Conservation (phyloP, 2,113 vertebrate genomes). For the Oenanthe oenanthe region DNA sequence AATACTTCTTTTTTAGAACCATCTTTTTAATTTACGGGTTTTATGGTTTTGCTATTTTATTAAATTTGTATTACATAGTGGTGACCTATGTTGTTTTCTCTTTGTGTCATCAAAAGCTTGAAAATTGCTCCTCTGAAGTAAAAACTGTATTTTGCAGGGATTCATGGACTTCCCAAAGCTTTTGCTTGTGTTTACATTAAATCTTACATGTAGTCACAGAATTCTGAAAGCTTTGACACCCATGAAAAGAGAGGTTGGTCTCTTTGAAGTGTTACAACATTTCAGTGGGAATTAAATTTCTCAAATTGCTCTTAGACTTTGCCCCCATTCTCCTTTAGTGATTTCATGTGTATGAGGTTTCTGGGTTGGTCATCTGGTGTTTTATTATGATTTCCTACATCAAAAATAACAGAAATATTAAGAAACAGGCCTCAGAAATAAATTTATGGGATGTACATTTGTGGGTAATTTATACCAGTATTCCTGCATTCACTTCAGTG, state of each 20-base stretch:
- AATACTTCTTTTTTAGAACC: neutral
- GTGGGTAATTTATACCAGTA: neutral
- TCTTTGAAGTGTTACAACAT: neutral
- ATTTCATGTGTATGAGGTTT: neutral
- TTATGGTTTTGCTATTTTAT: neutral
- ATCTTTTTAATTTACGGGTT: fast-evolving
- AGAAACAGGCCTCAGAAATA: neutral
- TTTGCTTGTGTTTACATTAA: neutral
- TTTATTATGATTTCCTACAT: neutral
- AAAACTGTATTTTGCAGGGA: neutral
- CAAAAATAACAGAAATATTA: neutral
- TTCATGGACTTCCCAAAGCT: neutral
- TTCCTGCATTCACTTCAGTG: neutral
- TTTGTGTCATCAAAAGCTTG: neutral
- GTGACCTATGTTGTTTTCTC: neutral
- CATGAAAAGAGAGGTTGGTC: fast-evolving
- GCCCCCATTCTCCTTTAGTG: neutral
- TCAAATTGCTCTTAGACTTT: neutral
- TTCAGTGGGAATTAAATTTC: neutral
- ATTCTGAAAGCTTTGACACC: neutral
- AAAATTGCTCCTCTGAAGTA: neutral
- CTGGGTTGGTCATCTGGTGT: neutral
- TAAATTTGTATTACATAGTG: neutral
- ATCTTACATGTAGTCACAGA: neutral
- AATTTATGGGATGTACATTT: neutral